Conservation (phyloP, 2,113 vertebrate genomes). For the Mastomys coucha region DNA sequence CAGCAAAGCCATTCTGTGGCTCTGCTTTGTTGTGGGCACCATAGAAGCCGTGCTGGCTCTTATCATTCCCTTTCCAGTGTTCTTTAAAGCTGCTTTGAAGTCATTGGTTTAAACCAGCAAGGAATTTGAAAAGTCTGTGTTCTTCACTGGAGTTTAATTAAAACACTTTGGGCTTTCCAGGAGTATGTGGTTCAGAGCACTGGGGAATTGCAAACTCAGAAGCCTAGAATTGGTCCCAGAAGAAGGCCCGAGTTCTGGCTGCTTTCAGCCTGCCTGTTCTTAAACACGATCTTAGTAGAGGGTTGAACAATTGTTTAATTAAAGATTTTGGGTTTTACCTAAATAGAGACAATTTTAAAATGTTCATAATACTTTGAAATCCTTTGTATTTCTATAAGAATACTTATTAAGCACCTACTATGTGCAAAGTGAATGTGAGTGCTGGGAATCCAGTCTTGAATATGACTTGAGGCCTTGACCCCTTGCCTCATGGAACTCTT, state of each 20-base stretch:
- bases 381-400: neutral
- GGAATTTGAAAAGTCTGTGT: slow-evolving; percentile 63
- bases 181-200: slow-evolving; percentile 59
- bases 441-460: neutral
- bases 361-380: neutral
- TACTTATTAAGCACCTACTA: neutral
- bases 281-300: neutral
- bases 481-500: neutral
- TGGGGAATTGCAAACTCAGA: slow-evolving; percentile 61
- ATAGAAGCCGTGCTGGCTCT: neutral
- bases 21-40: neutral
- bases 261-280: slow-evolving; percentile 3
- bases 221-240: neutral
- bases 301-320: slow-evolving; percentile 35
- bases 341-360: neutral
- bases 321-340: neutral
- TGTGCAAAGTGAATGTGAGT: neutral
- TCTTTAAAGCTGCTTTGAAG: slow-evolving; percentile 55
- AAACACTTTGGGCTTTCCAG: slow-evolving; percentile 65
- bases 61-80: neutral
- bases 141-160: slow-evolving; percentile 74
- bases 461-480: neutral
- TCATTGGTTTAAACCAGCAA: neutral
- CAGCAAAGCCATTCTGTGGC: accelerated
- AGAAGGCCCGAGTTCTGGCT: slow-evolving; percentile 37